Evolutionary conservation across 2,113 vertebrate genomes (phyloP).

Genomic region (Carassius carassius): DNA sequence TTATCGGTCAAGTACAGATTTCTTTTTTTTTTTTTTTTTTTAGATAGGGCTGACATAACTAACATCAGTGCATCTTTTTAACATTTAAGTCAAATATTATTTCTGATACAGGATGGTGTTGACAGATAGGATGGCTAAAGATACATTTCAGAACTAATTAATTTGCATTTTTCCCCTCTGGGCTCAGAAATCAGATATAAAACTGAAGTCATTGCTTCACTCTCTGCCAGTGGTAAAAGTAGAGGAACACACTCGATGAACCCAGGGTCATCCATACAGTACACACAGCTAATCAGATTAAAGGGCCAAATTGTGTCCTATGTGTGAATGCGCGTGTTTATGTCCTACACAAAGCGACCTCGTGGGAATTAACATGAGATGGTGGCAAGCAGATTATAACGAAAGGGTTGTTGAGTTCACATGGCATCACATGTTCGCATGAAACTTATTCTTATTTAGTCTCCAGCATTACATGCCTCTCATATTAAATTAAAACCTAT

Average conservation of each 20-base stretch:
- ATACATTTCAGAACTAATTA: neutral
- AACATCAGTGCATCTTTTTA: neutral
- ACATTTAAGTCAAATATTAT: neutral
- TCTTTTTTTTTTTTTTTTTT: neutral
- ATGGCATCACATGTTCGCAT: constrained; percentile 19
- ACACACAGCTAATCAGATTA: constrained; percentile 58
- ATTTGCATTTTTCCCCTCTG: neutral
- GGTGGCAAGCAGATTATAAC: constrained; percentile 41
- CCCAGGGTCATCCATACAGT: constrained; percentile 44
- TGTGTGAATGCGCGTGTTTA: constrained; percentile 39
- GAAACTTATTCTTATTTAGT: constrained; percentile 8
- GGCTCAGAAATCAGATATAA: neutral
- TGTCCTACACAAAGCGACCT: constrained; percentile 35
- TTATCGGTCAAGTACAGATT: neutral
- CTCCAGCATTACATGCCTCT: neutral
- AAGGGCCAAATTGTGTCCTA: constrained; percentile 46
- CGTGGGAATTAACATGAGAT: constrained; percentile 39
- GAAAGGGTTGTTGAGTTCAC: constrained; percentile 29
- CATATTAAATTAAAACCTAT: neutral
- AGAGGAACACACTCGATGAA: constrained; percentile 41
- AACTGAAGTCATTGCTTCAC: neutral
- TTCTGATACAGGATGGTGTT: neutral
- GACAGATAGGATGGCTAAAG: neutral
- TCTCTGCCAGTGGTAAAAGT: neutral
- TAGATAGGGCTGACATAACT: neutral